Percentiles rank a stretch among this genome's conserved stretches.
Conservation (phyloP, 2,113 vertebrate species). For the Urocolius indicus region DNA sequence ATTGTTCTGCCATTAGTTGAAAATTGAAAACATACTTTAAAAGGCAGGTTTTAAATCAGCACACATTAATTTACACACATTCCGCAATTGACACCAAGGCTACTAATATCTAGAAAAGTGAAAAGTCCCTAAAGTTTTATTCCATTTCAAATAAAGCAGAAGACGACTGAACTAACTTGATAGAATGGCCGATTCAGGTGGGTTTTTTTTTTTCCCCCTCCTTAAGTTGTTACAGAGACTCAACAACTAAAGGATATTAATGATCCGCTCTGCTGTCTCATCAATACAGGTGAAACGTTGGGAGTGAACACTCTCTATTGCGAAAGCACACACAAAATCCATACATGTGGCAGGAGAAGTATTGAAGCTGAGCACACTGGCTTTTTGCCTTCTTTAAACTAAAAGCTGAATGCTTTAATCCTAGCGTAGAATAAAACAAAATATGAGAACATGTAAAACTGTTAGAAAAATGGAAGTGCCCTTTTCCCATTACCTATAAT, state of each 20-base stretch:
- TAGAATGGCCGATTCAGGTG: background rate
- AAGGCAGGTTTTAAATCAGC: background rate
- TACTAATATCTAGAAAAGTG: background rate
- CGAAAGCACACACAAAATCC: background rate
- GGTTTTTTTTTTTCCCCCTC: too few species aligned
- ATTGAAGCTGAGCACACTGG: background rate
- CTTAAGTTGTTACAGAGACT: background rate
- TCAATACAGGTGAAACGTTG: background rate
- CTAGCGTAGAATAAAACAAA: background rate
- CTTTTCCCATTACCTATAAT: background rate
- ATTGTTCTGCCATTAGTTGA: background rate
- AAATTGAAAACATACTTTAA: background rate
- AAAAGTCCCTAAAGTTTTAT: background rate
- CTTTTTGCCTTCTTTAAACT: background rate
- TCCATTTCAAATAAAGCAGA: background rate
- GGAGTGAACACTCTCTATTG: background rate
- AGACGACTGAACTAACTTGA: background rate
- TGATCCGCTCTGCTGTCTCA: background rate
- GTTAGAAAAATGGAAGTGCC: conserved; percentile 14
- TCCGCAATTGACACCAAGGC: background rate
- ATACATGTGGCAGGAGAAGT: background rate
- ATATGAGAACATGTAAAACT: background rate
- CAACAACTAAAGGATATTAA: background rate
- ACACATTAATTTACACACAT: background rate
- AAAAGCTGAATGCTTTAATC: background rate